phyloP scores from a whole-genome alignment of 37 sponge, comb jelly and placozoan species.

The Cladorhizidae sp. region DNA sequence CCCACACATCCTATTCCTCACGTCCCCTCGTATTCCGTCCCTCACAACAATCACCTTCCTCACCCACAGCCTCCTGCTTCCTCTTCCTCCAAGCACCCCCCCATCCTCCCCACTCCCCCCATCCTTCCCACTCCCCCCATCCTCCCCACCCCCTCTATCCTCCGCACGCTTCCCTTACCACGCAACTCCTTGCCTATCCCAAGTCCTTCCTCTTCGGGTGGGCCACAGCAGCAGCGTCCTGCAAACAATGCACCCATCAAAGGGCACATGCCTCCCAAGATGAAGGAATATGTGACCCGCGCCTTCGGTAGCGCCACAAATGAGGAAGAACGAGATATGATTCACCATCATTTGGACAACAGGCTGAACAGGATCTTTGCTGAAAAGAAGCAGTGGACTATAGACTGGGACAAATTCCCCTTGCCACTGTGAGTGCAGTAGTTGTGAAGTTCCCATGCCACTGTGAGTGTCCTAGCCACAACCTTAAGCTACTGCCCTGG shows the following conservation, averaged over 20 bases:
- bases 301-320: constrained; percentile 58
- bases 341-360: constrained; percentile 56
- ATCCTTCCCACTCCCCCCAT: not conserved
- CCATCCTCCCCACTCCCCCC: not conserved
- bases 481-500: too few species aligned
- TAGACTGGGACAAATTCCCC: constrained; percentile 79
- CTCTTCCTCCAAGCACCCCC: not conserved
- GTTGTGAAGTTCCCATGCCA: not conserved
- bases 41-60: not conserved
- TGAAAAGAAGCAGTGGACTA: constrained; percentile 59
- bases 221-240: not conserved
- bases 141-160: not conserved
- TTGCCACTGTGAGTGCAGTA: constrained; percentile 70
- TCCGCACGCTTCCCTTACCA: not conserved
- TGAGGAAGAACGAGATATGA: constrained; percentile 52
- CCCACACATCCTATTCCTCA: not conserved
- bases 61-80: not conserved
- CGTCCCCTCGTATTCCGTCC: not conserved
- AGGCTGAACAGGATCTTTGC: constrained; percentile 61
- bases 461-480: too few species aligned
- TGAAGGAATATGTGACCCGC: constrained; percentile 59
- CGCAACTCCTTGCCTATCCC: not conserved
- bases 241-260: not conserved
- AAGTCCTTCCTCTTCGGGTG: not conserved
- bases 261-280: not conserved